These are phyloP conservation scores for Uropsilus gracilis DNA, from an alignment of 2,113 vertebrate genomes.

Conservation along the genomic window DNA sequence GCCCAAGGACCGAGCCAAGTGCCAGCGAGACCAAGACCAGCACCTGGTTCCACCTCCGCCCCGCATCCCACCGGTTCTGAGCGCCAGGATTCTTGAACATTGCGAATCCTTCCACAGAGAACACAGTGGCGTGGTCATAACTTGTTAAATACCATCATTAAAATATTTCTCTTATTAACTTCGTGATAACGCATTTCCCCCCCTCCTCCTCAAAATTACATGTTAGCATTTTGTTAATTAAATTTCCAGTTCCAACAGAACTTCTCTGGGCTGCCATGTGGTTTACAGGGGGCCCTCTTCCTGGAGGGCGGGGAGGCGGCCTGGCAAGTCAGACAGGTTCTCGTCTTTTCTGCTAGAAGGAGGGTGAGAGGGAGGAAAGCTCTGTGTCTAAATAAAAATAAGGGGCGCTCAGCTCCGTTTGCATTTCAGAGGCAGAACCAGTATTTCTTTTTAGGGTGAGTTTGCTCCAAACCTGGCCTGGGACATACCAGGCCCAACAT, in stretches of 20 bases:
- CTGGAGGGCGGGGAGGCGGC: neutral
- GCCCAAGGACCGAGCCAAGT: neutral
- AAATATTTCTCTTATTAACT: constrained; percentile 85
- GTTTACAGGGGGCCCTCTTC: neutral
- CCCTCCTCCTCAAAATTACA: constrained; percentile 72
- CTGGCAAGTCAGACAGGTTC: constrained; percentile 57
- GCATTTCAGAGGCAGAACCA: neutral
- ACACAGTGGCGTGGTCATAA: constrained; percentile 60
- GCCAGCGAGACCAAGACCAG: accelerated
- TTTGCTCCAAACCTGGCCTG: neutral
- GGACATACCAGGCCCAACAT: no score
- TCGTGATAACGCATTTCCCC: constrained; percentile 63
- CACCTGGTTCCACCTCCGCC: accelerated
- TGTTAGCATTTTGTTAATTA: constrained; percentile 78
- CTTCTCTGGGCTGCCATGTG: neutral
- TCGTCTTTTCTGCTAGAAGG: neutral
- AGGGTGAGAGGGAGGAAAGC: neutral
- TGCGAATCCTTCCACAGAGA: constrained; percentile 48
- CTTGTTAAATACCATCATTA: constrained; percentile 84
- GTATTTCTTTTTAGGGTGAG: neutral
- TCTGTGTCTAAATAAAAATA: neutral
- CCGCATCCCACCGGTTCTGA: neutral
- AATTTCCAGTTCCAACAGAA: constrained; percentile 80
- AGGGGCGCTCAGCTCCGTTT: neutral
- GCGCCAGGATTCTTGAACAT: constrained; percentile 28